A percentile compares a stretch with the other conserved stretches of the same genome.
phyloP scores from a whole-genome alignment of 2,797 vertebrate species.

The Pyrocephalus nanus region DNA sequence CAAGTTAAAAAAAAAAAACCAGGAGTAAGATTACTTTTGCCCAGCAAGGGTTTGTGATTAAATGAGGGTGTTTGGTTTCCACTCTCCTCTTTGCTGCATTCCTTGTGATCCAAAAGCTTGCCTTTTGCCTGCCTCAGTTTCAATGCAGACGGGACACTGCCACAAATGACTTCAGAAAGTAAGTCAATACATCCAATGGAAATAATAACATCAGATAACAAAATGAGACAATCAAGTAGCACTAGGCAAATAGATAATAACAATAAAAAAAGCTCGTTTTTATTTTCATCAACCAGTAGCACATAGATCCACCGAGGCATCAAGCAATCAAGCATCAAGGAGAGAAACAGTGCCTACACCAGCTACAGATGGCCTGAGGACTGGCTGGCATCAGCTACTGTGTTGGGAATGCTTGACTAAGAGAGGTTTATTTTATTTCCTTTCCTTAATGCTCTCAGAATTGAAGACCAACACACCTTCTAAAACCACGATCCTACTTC shows the following conservation, averaged over 20 bases:
- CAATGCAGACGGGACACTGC: fast-evolving
- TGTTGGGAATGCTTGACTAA: not conserved
- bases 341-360: not conserved
- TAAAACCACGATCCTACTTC: not conserved
- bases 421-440: not conserved
- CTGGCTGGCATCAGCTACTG: not conserved
- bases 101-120: not conserved
- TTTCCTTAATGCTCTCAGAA: not conserved
- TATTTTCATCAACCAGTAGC: not conserved
- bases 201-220: not conserved
- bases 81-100: not conserved
- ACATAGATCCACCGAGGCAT: not conserved
- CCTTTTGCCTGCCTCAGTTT: not conserved
- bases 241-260: not conserved
- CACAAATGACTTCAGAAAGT: not conserved
- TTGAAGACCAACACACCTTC: not conserved
- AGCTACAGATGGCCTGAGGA: not conserved
- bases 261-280: not conserved
- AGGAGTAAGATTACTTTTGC: not conserved
- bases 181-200: not conserved
- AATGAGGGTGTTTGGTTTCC: not conserved
- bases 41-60: not conserved
- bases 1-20: not conserved
- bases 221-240: not conserved
- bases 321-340: not conserved